phyloP scores from a whole-genome alignment of 2,888 invertebrate genomes.

The Cosmorhoe ocellata region DNA sequence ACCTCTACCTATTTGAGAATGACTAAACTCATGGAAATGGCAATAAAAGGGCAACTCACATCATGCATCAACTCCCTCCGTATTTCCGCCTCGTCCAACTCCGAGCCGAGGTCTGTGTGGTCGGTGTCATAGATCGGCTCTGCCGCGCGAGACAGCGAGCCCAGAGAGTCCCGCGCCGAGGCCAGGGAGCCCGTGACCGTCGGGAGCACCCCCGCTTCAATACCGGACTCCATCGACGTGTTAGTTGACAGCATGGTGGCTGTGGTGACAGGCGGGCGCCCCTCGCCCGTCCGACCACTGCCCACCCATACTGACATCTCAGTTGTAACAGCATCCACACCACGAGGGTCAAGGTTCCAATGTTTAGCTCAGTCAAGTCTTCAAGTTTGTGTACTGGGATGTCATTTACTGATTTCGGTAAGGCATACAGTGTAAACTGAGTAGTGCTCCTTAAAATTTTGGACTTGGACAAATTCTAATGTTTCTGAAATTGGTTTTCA shows the following conservation, averaged over 20 bases:
- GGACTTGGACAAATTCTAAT: background rate
- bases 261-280: constrained; percentile 54
- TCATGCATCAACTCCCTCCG: constrained; percentile 90
- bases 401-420: no score
- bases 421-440: no score
- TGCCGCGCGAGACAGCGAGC: constrained; percentile 81
- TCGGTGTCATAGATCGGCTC: constrained; percentile 89
- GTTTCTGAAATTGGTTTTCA: no score
- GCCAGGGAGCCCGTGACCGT: constrained; percentile 87
- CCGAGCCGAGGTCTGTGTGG: constrained; percentile 91
- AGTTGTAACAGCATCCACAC: constrained; percentile 72
- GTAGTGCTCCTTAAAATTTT: no score
- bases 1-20: no score
- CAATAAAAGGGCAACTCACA: constrained; percentile 68
- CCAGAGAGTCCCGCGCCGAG: constrained; percentile 80
- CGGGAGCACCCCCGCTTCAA: constrained; percentile 86
- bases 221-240: constrained; percentile 85
- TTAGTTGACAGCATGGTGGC: constrained; percentile 71
- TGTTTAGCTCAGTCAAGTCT: background rate
- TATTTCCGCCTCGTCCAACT: constrained; percentile 90
- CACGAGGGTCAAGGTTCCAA: constrained; percentile 30
- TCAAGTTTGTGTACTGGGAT: background rate
- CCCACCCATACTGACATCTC: constrained; percentile 79
- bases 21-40: no score
- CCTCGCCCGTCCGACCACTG: constrained; percentile 66